Evolutionary conservation across 2,113 vertebrate genomes (phyloP).

Genomic region (Geococcyx californianus): DNA sequence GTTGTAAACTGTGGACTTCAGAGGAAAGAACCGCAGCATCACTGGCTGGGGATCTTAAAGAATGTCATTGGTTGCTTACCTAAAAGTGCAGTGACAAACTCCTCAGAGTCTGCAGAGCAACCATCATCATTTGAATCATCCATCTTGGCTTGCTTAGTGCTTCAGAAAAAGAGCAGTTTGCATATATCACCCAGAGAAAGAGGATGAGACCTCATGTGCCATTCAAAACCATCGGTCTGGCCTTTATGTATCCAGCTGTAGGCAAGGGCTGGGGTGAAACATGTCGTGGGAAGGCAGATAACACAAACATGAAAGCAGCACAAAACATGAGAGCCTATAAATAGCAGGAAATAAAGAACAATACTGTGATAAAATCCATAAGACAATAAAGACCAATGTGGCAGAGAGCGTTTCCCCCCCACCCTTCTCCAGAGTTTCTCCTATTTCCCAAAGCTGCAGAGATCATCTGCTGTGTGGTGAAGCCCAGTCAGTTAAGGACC

Average conservation of each 20-base stretch:
- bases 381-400: slow-evolving; percentile 69
- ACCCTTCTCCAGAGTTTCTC: slow-evolving; percentile 54
- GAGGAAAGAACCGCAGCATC: background rate
- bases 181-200: background rate
- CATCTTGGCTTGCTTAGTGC: background rate
- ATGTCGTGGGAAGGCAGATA: slow-evolving; percentile 67
- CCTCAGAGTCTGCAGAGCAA: background rate
- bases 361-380: slow-evolving; percentile 72
- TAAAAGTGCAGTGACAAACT: background rate
- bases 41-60: background rate
- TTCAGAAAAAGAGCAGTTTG: background rate
- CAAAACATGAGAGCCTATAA: slow-evolving; percentile 67
- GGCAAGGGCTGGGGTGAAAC: slow-evolving; percentile 39
- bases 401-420: slow-evolving; percentile 54
- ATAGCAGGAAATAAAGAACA: slow-evolving; percentile 71
- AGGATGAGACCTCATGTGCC: slow-evolving; percentile 23
- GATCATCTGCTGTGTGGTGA: slow-evolving; percentile 55
- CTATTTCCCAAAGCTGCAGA: slow-evolving; percentile 63
- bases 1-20: background rate
- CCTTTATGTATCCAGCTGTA: slow-evolving; percentile 40
- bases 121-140: background rate
- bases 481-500: slow-evolving; percentile 7
- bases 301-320: slow-evolving; percentile 71
- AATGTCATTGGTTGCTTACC: background rate
- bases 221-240: background rate